Base-by-base conservation (phyloP, 2,888 invertebrate species). In the Drosophila rubida region DNA sequence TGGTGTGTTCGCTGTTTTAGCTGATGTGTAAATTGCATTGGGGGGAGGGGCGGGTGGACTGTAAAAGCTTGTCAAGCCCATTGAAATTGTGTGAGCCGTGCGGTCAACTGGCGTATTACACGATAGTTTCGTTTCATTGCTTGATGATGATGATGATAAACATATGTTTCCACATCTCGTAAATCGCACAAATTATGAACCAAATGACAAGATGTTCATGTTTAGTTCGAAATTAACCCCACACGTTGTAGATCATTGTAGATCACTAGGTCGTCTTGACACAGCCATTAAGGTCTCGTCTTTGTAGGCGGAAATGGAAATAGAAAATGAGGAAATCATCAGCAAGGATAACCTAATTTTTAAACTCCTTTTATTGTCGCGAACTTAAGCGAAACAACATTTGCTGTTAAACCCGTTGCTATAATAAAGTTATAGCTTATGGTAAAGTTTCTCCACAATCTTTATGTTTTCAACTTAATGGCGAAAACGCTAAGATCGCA, bases 91-190 rank as follows among this genome's bases (percentile, higher is more conserved):
- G 50, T 57, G 62, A 62, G 55, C 51, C 50, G 50, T 62, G 42
- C 30, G 54, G 32, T 39, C 53, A 65, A 53, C 32, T 53, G 59
- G 42, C 51, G 25, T 63, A 58, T 39, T 53, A 57, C 39, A 60
- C 42, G 49, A 27, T 45, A 54, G 44, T 45, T 46, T 27, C 51
- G 51, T 53, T 60, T 53, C 45, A 35, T 46, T 45, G 45, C 11
- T 6, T n/a, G 19, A 22, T 23, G 41, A 23, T 49, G 45, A 37
- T 48, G 63, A 64, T 60, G 61, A 60, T 35, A 72, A 75, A 75
- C 75, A 76, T 72, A 61, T 76, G 75, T 68, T 64, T 57, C 59
- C 59, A 64, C 63, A 64, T 75, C 65, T 65, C 75, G 49, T 73
- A 73, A 75, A 76, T 76, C 62, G 55, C 23, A 62, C 61, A 75